Conservation (phyloP, 2,797 vertebrate species). For the Nyctibius grandis region DNA sequence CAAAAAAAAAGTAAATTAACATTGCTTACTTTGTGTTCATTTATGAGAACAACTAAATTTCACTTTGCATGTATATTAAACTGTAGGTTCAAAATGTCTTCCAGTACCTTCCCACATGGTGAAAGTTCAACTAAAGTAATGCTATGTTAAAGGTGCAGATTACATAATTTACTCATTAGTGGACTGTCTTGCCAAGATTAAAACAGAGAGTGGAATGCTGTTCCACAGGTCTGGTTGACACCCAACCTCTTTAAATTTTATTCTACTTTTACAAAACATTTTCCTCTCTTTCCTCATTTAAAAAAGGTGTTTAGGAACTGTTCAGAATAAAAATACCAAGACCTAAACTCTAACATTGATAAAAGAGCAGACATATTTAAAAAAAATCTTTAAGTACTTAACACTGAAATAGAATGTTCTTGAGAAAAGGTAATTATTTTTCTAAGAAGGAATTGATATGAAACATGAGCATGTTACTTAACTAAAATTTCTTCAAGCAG, state of each 20-base stretch:
- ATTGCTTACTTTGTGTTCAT: background rate
- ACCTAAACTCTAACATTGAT: background rate
- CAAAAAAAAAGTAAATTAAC: background rate
- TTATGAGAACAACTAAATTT: background rate
- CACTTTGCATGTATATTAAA: background rate
- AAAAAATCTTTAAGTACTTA: background rate
- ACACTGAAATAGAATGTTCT: background rate
- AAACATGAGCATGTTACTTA: background rate
- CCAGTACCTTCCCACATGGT: background rate
- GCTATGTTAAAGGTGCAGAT: background rate
- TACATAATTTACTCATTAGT: background rate
- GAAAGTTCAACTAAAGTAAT: background rate
- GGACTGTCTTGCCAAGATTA: background rate
- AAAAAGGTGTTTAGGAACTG: background rate
- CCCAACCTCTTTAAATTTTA: background rate
- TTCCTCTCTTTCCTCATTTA: background rate
- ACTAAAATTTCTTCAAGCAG: background rate
- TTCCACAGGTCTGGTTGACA: background rate
- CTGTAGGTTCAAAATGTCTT: background rate
- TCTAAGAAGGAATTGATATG: background rate
- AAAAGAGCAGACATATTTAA: background rate
- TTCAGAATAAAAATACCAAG: background rate
- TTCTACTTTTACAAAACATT: background rate
- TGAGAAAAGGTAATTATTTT: background rate
- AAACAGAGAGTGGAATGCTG: constrained; percentile 7